Evolutionary conservation across 2,113 vertebrate genomes (phyloP).

Genomic region (Megaptera novaeangliae): DNA sequence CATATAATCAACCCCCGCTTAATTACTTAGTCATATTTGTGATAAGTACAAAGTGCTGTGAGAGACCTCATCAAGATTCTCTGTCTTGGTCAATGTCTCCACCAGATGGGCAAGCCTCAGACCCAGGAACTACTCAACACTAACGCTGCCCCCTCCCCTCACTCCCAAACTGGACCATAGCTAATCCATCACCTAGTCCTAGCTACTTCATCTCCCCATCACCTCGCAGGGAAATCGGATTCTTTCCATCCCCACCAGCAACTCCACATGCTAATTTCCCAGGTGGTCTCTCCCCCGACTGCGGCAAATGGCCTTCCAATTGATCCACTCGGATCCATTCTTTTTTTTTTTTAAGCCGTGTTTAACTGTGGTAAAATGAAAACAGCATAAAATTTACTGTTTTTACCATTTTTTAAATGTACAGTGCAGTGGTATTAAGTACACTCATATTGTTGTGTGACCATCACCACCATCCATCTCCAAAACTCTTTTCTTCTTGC

Average conservation of each 20-base stretch:
- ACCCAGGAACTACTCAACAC: no score
- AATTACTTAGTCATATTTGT: background rate
- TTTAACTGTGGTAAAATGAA: background rate
- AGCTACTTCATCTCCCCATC: no score
- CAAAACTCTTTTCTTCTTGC: background rate
- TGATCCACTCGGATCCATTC: background rate
- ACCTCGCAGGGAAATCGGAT: background rate
- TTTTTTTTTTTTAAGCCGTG: no score
- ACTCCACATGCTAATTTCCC: no score
- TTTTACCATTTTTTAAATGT: no score
- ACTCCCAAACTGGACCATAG: accelerated
- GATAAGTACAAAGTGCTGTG: background rate
- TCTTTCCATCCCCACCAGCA: background rate
- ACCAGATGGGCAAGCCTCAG: background rate
- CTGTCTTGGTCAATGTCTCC: background rate
- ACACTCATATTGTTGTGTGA: accelerated
- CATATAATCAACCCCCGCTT: accelerated
- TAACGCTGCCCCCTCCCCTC: accelerated
- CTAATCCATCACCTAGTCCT: background rate
- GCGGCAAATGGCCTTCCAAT: accelerated
- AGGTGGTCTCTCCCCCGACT: background rate
- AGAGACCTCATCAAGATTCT: background rate
- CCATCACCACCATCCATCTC: accelerated
- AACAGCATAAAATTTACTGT: background rate
- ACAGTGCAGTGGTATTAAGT: background rate